phyloP scores from a whole-genome alignment of 2,113 vertebrate species.

The Nesoenas mayeri region DNA sequence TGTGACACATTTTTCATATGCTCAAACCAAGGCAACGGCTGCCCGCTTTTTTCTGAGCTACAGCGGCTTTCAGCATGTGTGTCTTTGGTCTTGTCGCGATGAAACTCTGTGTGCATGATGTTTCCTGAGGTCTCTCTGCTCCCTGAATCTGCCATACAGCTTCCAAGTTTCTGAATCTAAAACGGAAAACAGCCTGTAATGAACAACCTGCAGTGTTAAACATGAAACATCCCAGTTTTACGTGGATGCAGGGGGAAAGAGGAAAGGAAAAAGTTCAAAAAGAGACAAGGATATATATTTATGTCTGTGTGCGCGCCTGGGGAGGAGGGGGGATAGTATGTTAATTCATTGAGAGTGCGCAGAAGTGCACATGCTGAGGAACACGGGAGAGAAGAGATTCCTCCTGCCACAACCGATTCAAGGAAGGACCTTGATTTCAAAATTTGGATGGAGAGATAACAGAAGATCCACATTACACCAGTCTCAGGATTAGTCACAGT shows the following conservation, averaged over 20 bases:
- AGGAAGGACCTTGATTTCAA: not conserved
- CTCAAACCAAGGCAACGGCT: slow-evolving; percentile 83
- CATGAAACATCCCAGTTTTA: fast-evolving
- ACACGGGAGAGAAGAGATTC: not conserved
- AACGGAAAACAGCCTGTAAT: not conserved
- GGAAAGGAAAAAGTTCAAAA: not conserved
- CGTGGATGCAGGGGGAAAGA: not conserved
- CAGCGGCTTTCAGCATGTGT: slow-evolving; percentile 80
- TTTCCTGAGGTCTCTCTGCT: slow-evolving; percentile 76
- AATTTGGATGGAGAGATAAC: not conserved
- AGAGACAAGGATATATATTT: not conserved
- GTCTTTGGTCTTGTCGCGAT: slow-evolving; percentile 87
- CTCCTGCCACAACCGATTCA: not conserved
- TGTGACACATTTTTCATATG: slow-evolving; percentile 78
- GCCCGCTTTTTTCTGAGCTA: slow-evolving; percentile 77
- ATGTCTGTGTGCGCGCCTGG: fast-evolving
- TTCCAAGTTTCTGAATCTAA: slow-evolving; percentile 81
- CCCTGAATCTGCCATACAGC: slow-evolving; percentile 77
- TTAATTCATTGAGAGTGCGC: not conserved
- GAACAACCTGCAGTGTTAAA: not conserved
- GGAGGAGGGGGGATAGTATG: not conserved
- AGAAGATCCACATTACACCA: not conserved
- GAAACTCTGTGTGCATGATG: slow-evolving; percentile 74
- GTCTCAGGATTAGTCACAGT: not conserved
- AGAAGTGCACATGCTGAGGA: not conserved